phyloP scores from a whole-genome alignment of 92 coral and sea anemone species.

The Micromussa lordhowensis region DNA sequence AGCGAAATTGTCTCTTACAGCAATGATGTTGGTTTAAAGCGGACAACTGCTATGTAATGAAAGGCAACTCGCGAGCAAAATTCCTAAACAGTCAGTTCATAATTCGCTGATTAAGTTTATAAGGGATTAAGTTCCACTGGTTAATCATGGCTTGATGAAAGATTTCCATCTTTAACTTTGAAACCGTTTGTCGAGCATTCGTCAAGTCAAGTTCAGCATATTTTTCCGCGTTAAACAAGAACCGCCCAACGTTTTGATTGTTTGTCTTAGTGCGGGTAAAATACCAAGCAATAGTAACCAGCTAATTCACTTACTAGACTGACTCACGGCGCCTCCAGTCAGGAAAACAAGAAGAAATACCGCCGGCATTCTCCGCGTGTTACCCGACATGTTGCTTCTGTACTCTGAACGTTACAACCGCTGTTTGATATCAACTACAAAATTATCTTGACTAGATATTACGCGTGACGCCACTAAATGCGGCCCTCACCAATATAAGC shows the following conservation, averaged over 20 bases:
- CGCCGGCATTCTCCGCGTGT: neutral
- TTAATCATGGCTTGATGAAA: neutral
- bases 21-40: neutral
- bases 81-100: neutral
- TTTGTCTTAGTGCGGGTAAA: neutral
- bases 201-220: neutral
- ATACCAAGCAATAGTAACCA: neutral
- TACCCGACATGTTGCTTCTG: constrained; percentile 18
- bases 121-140: neutral
- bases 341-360: neutral
- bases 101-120: neutral
- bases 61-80: neutral
- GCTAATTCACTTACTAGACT: neutral
- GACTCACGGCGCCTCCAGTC: neutral
- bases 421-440: neutral
- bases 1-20: neutral
- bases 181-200: neutral
- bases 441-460: constrained; percentile 8
- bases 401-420: neutral
- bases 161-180: neutral
- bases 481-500: constrained; percentile 5
- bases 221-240: neutral
- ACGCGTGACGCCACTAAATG: neutral
- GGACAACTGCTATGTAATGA: neutral
- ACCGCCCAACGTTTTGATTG: neutral